Conservation (phyloP, 2,797 vertebrate genomes). For the Pipistrellus kuhlii region DNA sequence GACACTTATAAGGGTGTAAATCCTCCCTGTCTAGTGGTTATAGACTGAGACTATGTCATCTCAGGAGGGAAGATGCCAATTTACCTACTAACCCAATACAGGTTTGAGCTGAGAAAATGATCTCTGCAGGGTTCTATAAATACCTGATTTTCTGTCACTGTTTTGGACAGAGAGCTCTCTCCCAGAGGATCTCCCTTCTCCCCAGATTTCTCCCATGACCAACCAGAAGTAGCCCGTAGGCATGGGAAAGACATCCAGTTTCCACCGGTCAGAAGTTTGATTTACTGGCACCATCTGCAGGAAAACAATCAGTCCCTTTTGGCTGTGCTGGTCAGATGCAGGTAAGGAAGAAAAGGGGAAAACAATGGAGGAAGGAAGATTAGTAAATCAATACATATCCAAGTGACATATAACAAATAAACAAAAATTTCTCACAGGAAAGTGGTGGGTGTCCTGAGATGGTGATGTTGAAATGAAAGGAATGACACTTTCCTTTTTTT, state of each 20-base stretch:
- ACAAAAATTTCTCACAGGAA: conserved; percentile 67
- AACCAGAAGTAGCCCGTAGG: conserved; percentile 46
- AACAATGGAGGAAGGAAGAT: conserved; percentile 72
- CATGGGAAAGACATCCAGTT: conserved; percentile 61
- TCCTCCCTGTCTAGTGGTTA: neutral
- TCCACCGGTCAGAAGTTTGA: conserved; percentile 74
- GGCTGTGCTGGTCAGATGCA: conserved; percentile 71
- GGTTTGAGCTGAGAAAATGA: conserved; percentile 25
- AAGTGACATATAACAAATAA: conserved; percentile 70
- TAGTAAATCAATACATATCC: conserved; percentile 77
- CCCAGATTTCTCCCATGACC: neutral
- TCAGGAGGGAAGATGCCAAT: neutral
- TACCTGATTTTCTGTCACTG: conserved; percentile 3
- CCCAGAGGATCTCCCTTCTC: neutral
- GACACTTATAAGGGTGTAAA: neutral
- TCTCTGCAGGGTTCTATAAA: neutral
- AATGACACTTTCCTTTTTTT: conserved; percentile 60
- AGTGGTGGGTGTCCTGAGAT: conserved; percentile 65
- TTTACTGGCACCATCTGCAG: conserved; percentile 72
- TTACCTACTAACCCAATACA: neutral
- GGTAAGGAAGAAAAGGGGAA: conserved; percentile 58
- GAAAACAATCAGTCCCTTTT: conserved; percentile 77
- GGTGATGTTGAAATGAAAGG: conserved; percentile 67
- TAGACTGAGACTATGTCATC: neutral
- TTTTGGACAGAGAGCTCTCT: conserved; percentile 15